Evolutionary conservation across 2,888 invertebrate genomes (phyloP).

Genomic region (Galeruca laticollis): DNA sequence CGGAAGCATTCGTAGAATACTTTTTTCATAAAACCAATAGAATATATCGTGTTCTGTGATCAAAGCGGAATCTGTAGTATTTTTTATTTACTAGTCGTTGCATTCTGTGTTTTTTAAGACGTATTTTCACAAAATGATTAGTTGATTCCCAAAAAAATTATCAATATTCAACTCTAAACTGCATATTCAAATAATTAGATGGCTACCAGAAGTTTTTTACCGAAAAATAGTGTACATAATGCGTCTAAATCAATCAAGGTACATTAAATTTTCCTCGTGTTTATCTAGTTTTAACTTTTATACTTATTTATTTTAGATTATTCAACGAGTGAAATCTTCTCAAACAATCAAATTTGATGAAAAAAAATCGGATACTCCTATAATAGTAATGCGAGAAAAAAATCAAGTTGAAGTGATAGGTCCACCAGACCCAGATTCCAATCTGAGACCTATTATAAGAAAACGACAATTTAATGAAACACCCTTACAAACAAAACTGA

Average conservation of each 20-base stretch:
- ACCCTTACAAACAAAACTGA: conserved; percentile 72
- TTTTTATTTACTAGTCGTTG: too few relatives aligned
- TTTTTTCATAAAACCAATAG: too few relatives aligned
- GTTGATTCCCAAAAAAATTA: background rate
- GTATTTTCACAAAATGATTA: too few relatives aligned
- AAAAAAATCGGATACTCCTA: conserved; percentile 56
- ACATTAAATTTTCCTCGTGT: background rate
- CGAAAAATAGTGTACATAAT: background rate
- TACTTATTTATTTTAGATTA: conserved; percentile 4
- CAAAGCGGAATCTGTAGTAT: too few relatives aligned
- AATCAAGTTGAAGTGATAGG: conserved; percentile 76
- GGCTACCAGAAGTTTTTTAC: background rate
- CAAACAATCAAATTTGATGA: conserved; percentile 28
- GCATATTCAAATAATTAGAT: background rate
- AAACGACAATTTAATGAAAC: conserved; percentile 77
- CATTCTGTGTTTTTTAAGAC: too few relatives aligned
- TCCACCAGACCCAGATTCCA: conserved; percentile 84
- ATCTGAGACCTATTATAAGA: conserved; percentile 80
- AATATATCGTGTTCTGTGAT: too few relatives aligned
- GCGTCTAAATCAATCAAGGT: conserved; percentile 9
- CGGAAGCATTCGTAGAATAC: too few relatives aligned
- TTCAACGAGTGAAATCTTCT: background rate
- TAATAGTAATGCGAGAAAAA: conserved; percentile 59
- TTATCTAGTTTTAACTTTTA: background rate
- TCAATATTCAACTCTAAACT: background rate